phyloP scores from a whole-genome alignment of 2,113 vertebrate genomes.

The Gallinago undulata region DNA sequence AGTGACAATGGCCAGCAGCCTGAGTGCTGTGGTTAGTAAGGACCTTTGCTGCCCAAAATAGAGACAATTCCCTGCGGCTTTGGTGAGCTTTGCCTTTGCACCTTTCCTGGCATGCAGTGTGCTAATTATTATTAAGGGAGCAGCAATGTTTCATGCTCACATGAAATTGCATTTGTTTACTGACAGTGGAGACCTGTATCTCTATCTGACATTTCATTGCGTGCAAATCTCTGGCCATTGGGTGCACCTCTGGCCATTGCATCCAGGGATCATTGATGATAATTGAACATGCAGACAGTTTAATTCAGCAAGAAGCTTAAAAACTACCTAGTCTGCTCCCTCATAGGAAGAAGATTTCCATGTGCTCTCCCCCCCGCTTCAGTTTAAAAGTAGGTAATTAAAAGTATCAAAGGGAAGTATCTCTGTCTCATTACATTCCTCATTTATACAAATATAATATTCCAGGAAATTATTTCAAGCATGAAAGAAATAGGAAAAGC shows the following conservation, averaged over 20 bases:
- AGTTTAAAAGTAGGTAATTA: slow-evolving; percentile 61
- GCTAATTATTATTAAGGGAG: neutral
- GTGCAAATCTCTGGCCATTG: neutral
- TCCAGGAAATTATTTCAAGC: slow-evolving; percentile 65
- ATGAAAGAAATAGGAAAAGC: neutral
- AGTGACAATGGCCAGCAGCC: neutral
- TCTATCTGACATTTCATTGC: neutral
- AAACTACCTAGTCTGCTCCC: neutral
- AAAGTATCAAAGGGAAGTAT: slow-evolving; percentile 66
- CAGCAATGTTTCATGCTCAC: neutral
- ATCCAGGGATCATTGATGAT: neutral
- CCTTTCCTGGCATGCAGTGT: neutral
- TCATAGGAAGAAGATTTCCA: neutral
- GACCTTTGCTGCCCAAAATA: neutral
- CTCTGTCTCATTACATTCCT: slow-evolving; percentile 61
- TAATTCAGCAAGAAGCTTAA: neutral
- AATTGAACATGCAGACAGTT: neutral
- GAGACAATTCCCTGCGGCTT: neutral
- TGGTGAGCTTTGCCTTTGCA: neutral
- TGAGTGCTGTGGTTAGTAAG: neutral
- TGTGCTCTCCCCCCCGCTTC: neutral
- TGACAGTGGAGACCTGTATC: neutral
- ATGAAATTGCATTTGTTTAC: neutral
- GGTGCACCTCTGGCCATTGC: neutral
- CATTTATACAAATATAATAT: slow-evolving; percentile 69